Conservation (phyloP, 2,797 vertebrate species). For the Hafferia zeledoni region DNA sequence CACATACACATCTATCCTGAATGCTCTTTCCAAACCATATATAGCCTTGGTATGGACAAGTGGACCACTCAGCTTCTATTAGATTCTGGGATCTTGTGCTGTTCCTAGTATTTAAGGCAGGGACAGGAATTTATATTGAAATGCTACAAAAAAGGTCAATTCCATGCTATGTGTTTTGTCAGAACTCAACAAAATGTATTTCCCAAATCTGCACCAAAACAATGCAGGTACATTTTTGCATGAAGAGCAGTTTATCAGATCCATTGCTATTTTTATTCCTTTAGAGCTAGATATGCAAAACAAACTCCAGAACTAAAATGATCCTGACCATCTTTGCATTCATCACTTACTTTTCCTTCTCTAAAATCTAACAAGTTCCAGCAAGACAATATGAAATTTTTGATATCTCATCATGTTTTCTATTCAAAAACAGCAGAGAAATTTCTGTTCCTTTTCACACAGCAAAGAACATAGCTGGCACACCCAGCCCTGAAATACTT, state of each 20-base stretch:
- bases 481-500: background rate
- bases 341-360: background rate
- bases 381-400: background rate
- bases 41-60: fast-evolving
- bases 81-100: background rate
- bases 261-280: background rate
- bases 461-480: background rate
- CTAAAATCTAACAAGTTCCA: background rate
- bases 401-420: background rate
- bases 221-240: background rate
- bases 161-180: background rate
- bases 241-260: background rate
- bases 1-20: background rate
- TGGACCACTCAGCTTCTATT: background rate
- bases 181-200: background rate
- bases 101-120: background rate
- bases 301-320: background rate
- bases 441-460: background rate
- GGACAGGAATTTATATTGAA: background rate
- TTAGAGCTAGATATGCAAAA: background rate
- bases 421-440: background rate
- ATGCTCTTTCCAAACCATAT: background rate
- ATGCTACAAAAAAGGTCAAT: background rate
- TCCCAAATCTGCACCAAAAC: background rate
- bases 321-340: background rate